These are phyloP conservation scores for Chloropsis cyanopogon DNA, from an alignment of 2,113 vertebrate genomes.

Conservation along the genomic window DNA sequence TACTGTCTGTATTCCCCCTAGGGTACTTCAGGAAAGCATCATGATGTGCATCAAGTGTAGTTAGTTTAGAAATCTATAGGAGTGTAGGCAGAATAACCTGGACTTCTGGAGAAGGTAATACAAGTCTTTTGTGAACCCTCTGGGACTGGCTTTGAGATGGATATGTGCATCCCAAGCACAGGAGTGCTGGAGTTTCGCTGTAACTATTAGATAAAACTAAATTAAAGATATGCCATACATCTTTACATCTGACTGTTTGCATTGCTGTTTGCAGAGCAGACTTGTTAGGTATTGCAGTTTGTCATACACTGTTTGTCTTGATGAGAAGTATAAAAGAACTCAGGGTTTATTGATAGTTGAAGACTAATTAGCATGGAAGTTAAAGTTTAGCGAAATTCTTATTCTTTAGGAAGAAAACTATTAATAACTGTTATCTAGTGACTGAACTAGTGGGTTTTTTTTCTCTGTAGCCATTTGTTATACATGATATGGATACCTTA, in stretches of 20 bases:
- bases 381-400: background rate
- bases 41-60: constrained; percentile 3
- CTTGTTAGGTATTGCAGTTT: background rate
- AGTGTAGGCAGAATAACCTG: constrained; percentile 12
- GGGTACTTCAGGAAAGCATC: constrained; percentile 22
- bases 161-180: background rate
- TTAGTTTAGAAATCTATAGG: constrained; percentile 1
- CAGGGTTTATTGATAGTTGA: background rate
- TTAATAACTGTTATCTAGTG: background rate
- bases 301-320: background rate
- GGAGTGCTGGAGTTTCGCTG: background rate
- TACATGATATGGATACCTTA: constrained; percentile 96
- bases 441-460: background rate
- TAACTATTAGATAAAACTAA: background rate
- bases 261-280: background rate
- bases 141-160: background rate
- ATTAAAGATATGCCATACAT: background rate
- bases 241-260: background rate
- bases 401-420: background rate
- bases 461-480: constrained; percentile 88
- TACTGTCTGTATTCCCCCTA: background rate
- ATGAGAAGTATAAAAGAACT: background rate
- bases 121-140: background rate
- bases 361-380: background rate
- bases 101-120: constrained; percentile 27